phyloP scores from a whole-genome alignment of 2,113 vertebrate species.

The Mus spicilegus region DNA sequence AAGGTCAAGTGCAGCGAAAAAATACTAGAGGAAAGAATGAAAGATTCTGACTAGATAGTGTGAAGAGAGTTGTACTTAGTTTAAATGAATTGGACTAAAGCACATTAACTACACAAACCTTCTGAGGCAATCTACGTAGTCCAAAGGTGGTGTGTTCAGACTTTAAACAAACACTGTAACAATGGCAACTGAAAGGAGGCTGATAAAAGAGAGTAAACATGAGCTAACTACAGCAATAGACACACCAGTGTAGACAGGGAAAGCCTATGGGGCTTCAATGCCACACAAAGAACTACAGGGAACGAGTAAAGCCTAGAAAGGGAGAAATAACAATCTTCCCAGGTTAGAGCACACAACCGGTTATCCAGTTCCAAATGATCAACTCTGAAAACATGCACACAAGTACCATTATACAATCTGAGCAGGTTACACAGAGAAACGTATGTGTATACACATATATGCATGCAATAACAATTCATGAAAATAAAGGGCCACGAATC shows the following conservation, averaged over 20 bases:
- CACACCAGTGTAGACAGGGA: background rate
- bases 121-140: background rate
- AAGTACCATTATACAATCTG: background rate
- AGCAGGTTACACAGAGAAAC: background rate
- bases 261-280: background rate
- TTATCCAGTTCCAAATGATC: background rate
- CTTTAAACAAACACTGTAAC: background rate
- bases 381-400: background rate
- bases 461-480: background rate
- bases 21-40: background rate
- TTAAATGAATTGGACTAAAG: background rate
- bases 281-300: background rate
- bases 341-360: background rate
- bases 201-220: background rate
- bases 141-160: background rate
- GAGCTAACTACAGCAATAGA: background rate
- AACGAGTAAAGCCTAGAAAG: background rate
- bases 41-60: background rate
- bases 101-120: background rate
- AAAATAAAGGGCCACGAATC: background rate
- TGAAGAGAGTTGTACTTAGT: background rate
- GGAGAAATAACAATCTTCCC: background rate
- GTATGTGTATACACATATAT: background rate
- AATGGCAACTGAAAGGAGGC: background rate
- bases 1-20: background rate